phyloP scores from a whole-genome alignment of 2,797 vertebrate genomes.

The Anabacerthia variegaticeps region DNA sequence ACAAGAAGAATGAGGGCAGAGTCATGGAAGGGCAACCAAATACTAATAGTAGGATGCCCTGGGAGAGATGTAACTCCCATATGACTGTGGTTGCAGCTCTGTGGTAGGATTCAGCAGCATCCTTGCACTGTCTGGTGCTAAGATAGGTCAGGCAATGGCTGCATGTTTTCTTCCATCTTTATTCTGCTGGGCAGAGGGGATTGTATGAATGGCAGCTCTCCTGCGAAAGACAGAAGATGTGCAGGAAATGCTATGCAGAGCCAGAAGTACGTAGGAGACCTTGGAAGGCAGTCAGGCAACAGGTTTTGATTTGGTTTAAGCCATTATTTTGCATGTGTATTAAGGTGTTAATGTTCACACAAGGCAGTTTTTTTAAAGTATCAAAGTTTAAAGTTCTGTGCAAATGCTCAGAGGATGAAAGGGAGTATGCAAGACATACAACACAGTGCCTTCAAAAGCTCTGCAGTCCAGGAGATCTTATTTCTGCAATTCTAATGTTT shows the following conservation, averaged over 20 bases:
- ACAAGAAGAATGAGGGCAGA: neutral
- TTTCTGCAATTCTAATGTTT: neutral
- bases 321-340: neutral
- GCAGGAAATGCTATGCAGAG: neutral
- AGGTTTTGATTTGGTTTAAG: neutral
- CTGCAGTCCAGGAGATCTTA: neutral
- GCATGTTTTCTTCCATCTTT: neutral
- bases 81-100: neutral
- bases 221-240: neutral
- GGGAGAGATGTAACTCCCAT: fast-evolving
- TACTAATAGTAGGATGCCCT: neutral
- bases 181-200: neutral
- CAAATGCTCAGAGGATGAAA: neutral
- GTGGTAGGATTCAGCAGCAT: neutral
- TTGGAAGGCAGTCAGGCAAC: neutral
- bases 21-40: neutral
- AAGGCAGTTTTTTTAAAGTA: neutral
- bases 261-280: neutral
- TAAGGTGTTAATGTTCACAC: neutral
- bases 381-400: neutral
- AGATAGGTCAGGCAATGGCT: neutral
- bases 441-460: neutral
- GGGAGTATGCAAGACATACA: neutral
- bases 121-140: neutral
- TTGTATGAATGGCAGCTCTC: neutral